Conservation (phyloP, 2,888 invertebrate genomes). For the Callimorpha dominula region DNA sequence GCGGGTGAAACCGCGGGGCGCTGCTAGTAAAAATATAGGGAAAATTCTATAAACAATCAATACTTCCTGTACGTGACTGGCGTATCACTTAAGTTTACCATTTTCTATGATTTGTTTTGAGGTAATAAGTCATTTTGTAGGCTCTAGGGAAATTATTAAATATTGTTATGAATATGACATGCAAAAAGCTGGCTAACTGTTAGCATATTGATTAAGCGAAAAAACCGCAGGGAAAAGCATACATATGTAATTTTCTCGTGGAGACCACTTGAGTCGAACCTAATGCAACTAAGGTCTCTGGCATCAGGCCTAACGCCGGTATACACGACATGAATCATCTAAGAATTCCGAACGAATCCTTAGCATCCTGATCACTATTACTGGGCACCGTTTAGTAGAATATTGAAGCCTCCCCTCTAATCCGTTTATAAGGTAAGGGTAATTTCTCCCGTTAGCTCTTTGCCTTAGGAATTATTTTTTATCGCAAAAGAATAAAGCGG, state of each 20-base stretch:
- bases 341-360: no score
- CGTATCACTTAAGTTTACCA: conserved; percentile 4
- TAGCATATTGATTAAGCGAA: no score
- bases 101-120: conserved; percentile 6
- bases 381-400: no score
- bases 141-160: background rate
- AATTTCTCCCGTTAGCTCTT: background rate
- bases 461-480: background rate
- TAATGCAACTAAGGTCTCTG: background rate
- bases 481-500: background rate
- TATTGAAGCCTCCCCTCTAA: no score
- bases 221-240: background rate
- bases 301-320: no score
- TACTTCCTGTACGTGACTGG: conserved; percentile 26
- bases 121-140: conserved; percentile 3
- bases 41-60: conserved; percentile 13
- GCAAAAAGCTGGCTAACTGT: no score
- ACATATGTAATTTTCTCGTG: background rate
- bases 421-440: no score
- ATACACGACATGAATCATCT: no score
- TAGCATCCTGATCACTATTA: no score
- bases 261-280: background rate
- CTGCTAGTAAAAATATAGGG: background rate
- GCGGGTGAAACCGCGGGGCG: no score
- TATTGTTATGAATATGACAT: background rate